Evolutionary conservation across 1,140 invertebrate genomes (phyloP).

Genomic region (Nephila pilipes): DNA sequence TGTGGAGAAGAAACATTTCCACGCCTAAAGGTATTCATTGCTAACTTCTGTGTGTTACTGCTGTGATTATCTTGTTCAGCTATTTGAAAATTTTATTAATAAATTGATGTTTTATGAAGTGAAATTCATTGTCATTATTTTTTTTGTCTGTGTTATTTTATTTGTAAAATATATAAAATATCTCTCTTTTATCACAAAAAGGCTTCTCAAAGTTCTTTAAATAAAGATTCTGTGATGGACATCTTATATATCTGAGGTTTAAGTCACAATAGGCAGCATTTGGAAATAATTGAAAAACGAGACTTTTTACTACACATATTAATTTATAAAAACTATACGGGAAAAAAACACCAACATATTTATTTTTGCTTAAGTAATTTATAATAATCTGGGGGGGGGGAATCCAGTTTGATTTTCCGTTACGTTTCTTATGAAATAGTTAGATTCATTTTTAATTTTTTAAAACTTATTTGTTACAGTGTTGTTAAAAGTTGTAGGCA

Average conservation of each 20-base stretch:
- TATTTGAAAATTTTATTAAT: conserved; percentile 76
- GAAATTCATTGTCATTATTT: not conserved
- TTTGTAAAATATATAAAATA: not conserved
- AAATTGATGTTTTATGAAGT: conserved; percentile 75
- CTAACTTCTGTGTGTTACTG: conserved; percentile 74
- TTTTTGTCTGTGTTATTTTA: not conserved
- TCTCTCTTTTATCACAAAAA: not conserved
- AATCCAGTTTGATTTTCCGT: no score
- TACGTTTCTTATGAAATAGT: no score
- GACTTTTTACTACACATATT: no score
- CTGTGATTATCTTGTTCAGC: conserved; percentile 76
- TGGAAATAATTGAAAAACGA: not conserved
- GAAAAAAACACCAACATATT: no score
- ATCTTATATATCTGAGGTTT: not conserved
- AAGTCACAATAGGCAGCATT: not conserved
- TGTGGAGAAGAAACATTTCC: conserved; percentile 26
- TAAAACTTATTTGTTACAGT: no score
- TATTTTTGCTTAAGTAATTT: no score
- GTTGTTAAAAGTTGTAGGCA: no score
- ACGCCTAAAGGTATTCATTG: conserved; percentile 66
- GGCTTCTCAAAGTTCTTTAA: not conserved
- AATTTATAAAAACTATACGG: no score
- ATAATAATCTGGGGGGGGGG: no score
- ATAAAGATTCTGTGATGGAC: not conserved
- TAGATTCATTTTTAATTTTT: no score